Evolutionary conservation across 2,797 vertebrate species (phyloP), one percentile per base, ranked within the genome.

Genomic region (Nasua narica): DNA sequence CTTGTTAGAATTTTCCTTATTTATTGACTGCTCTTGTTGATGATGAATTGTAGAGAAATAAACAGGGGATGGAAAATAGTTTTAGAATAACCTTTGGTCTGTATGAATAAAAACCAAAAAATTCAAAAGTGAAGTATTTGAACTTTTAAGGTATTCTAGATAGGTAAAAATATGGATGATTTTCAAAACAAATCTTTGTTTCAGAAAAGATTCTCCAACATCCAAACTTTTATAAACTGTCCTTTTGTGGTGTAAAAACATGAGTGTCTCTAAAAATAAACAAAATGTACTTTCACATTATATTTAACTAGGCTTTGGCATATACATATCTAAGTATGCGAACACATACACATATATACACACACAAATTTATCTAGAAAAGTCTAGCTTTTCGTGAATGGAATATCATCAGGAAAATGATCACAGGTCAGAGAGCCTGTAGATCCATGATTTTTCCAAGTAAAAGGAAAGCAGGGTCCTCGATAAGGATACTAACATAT

Each of bases 11-110:
- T 93, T 94, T 94, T 94, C 74, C 79, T 97, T 62, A 35, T 62
- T 92, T 69, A 0, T 60, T 96, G 94, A 27, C 94, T 76, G n/a
- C 96, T 98, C 96, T 98, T 87, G 84, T 97, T 97, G 85, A 93
- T 77, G 83, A 96, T 86, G 70, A 98, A 97, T 98, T 90, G 43
- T 94, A 92, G 96, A 96, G 87, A 98, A 98, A 97, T 97, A 98
- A 79, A 60, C 87, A 97, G 65, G 87, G 91, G 96, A 95, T 79
- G 97, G 81, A 90, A 98, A 70, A 52, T 87, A 98, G 95, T 82
- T 54, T 88, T 82, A 89, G 48, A 78, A 87, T 97, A 96, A 97
- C 35, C 90, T 97, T 94, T 94, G 56, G 15, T 85, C 21, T 91
- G 0, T 87, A 52, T 70, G 54, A 94, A 62, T 87, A 87, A 83